Evolutionary conservation across 2,113 vertebrate species (phyloP).

Genomic region (Dasyurus viverrinus): DNA sequence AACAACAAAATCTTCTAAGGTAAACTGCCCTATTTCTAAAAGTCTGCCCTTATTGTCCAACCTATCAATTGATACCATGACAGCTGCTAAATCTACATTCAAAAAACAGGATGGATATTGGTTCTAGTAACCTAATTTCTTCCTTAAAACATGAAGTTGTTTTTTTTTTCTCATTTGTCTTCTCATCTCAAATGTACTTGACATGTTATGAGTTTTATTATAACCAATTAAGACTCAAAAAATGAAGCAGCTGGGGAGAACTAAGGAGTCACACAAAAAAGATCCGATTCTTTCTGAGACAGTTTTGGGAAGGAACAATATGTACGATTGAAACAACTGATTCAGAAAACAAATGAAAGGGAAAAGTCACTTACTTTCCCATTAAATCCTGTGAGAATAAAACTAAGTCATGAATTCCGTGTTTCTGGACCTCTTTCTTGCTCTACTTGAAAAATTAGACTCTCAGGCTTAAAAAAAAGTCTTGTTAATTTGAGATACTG

Average conservation of each 20-base stretch:
- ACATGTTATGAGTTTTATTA: not conserved
- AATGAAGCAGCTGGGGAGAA: not conserved
- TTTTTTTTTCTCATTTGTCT: accelerated
- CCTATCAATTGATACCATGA: accelerated
- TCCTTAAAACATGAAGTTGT: not conserved
- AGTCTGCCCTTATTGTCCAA: accelerated
- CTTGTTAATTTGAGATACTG: not conserved
- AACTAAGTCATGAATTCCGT: not conserved
- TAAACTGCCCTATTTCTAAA: no score
- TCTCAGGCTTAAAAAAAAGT: not conserved
- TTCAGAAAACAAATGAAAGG: not conserved
- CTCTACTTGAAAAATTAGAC: not conserved
- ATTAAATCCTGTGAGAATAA: not conserved
- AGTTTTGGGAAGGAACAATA: not conserved
- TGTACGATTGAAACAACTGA: not conserved
- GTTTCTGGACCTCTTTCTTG: not conserved
- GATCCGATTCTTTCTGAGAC: not conserved
- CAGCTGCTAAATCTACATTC: accelerated
- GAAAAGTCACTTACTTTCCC: not conserved
- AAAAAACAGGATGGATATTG: accelerated
- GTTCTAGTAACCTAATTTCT: accelerated
- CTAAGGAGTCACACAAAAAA: not conserved
- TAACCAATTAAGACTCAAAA: not conserved
- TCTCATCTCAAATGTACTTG: accelerated
- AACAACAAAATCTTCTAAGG: not conserved